Conservation (phyloP, 2,113 vertebrate species). For the Acanthochromis polyacanthus region DNA sequence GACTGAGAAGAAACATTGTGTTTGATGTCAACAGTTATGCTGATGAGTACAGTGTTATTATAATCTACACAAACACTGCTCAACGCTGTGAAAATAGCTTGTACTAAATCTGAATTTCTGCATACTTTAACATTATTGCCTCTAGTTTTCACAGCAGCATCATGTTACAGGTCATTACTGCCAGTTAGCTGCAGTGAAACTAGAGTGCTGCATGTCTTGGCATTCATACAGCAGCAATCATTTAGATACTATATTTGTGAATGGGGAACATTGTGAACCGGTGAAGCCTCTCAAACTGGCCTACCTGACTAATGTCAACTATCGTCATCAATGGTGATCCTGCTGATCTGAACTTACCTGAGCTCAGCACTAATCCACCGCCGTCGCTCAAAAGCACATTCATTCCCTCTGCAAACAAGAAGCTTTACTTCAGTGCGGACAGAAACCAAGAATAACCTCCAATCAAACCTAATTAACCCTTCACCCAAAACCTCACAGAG, state of each 20-base stretch:
- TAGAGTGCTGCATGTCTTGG: not conserved
- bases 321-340: constrained; percentile 53
- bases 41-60: not conserved
- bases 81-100: not conserved
- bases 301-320: constrained; percentile 31
- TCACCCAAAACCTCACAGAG: constrained; percentile 56
- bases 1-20: not conserved
- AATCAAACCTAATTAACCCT: constrained; percentile 52
- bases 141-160: not conserved
- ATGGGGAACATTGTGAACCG: constrained; percentile 8
- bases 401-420: constrained; percentile 45
- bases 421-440: constrained; percentile 42
- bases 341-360: constrained; percentile 48
- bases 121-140: not conserved
- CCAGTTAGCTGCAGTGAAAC: constrained; percentile 2
- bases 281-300: constrained; percentile 15
- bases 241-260: not conserved
- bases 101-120: not conserved
- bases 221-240: not conserved
- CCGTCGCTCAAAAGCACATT: constrained; percentile 35
- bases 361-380: constrained; percentile 59
- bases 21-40: not conserved
- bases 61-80: not conserved
- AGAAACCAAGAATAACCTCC: constrained; percentile 56
- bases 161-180: not conserved